A percentile compares a stretch with the other conserved stretches of the same genome.
Conservation (phyloP, 2,888 invertebrate genomes). For the Drosophila anomelani region DNA sequence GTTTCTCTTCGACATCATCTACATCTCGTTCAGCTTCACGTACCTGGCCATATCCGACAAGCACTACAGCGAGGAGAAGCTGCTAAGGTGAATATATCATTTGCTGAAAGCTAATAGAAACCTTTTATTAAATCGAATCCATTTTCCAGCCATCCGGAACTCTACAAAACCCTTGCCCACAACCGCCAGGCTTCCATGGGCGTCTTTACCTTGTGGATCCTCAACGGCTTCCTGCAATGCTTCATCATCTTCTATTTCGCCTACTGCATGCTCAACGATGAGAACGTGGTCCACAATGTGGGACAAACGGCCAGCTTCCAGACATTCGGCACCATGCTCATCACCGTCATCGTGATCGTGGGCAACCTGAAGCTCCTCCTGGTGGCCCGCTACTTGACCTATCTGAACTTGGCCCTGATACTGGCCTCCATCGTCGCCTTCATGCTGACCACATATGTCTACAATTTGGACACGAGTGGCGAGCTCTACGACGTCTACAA, state of each 20-base stretch:
- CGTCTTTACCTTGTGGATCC: slow-evolving; percentile 87
- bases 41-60: slow-evolving; percentile 91
- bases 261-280: slow-evolving; percentile 82
- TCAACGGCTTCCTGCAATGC: slow-evolving; percentile 87
- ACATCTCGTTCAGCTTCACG: slow-evolving; percentile 90
- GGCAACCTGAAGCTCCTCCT: slow-evolving; percentile 87
- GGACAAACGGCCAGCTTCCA: slow-evolving; percentile 85
- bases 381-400: slow-evolving; percentile 87
- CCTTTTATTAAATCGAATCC: no score
- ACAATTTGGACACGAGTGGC: slow-evolving; percentile 85
- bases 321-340: slow-evolving; percentile 87
- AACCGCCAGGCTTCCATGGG: slow-evolving; percentile 88
- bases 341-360: slow-evolving; percentile 86
- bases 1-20: slow-evolving; percentile 90
- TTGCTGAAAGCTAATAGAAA: background rate
- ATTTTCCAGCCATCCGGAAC: slow-evolving; percentile 85
- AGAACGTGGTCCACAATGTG: slow-evolving; percentile 85
- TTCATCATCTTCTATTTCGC: slow-evolving; percentile 87
- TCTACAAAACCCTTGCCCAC: slow-evolving; percentile 87
- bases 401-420: slow-evolving; percentile 85
- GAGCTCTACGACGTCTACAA: slow-evolving; percentile 87
- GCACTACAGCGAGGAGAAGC: slow-evolving; percentile 86
- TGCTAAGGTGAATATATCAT: slow-evolving; percentile 84
- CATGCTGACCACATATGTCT: slow-evolving; percentile 85
- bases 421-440: slow-evolving; percentile 86